A percentile compares a stretch with the other conserved stretches of the same genome.
Conservation (phyloP, 2,888 invertebrate species). For the Troilus luridus region DNA sequence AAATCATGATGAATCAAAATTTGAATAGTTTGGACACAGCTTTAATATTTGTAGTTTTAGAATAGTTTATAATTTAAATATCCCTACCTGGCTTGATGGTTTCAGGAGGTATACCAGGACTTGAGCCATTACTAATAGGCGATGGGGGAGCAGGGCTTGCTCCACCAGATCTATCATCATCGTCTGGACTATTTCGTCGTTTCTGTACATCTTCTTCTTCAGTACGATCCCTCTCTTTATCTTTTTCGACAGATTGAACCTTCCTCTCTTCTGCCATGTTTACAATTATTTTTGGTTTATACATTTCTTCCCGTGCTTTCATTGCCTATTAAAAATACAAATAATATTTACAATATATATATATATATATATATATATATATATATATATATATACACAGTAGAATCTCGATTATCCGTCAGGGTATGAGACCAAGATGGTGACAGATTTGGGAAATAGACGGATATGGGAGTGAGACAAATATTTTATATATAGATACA, state of each 20-base stretch:
- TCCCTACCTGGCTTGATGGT: slow-evolving; percentile 49
- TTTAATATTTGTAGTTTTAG: neutral
- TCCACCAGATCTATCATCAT: slow-evolving; percentile 59
- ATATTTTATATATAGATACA: too few species aligned
- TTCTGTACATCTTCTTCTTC: slow-evolving; percentile 69
- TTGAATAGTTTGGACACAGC: neutral
- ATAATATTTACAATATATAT: neutral
- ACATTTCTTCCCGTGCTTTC: slow-evolving; percentile 84
- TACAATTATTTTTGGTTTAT: slow-evolving; percentile 86
- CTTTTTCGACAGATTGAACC: slow-evolving; percentile 68
- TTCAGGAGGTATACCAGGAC: slow-evolving; percentile 56
- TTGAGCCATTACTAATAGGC: slow-evolving; percentile 63
- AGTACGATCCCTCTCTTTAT: slow-evolving; percentile 67
- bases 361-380: too few species aligned
- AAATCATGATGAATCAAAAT: too few species aligned
- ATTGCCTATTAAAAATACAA: slow-evolving; percentile 71
- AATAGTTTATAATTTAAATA: neutral
- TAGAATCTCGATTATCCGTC: too few species aligned
- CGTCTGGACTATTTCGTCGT: slow-evolving; percentile 66
- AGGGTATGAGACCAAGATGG: too few species aligned
- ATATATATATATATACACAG: too few species aligned
- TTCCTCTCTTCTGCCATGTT: slow-evolving; percentile 71
- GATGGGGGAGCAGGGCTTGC: slow-evolving; percentile 66
- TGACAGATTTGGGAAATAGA: too few species aligned
- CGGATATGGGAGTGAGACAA: too few species aligned